Percentiles rank a stretch among this genome's conserved stretches.
Conservation (phyloP, 2,113 vertebrate genomes). For the Elgaria multicarinata region DNA sequence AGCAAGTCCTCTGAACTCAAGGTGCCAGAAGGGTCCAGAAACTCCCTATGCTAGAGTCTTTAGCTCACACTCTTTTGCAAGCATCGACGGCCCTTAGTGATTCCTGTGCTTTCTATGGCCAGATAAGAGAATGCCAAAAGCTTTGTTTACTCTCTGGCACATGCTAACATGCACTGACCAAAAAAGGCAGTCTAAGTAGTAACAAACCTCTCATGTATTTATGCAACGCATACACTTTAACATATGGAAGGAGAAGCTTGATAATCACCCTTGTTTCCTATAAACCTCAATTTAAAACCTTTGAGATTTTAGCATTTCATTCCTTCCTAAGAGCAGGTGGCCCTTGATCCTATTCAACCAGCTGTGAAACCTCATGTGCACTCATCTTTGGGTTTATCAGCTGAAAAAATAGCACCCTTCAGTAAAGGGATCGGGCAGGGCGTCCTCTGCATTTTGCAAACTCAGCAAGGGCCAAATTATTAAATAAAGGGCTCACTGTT, state of each 20-base stretch:
- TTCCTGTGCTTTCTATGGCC: not conserved
- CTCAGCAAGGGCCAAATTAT: constrained; percentile 5
- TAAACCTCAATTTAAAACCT: not conserved
- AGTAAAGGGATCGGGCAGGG: not conserved
- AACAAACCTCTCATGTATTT: not conserved
- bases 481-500: not conserved
- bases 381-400: too few relatives aligned
- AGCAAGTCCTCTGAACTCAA: not conserved
- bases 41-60: not conserved
- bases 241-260: not conserved
- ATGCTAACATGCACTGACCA: not conserved
- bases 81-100: not conserved
- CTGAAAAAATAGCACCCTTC: not conserved
- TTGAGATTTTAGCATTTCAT: not conserved
- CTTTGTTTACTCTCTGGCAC: not conserved
- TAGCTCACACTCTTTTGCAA: not conserved
- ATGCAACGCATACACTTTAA: not conserved
- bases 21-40: not conserved
- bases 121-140: not conserved
- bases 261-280: not conserved
- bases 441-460: not conserved
- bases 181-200: not conserved
- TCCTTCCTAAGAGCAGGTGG: not conserved
- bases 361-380: not conserved
- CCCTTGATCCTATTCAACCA: not conserved